Percentiles rank a stretch among this genome's conserved stretches.
Evolutionary conservation across 2,797 vertebrate genomes (phyloP).

Genomic region (Hippocampus kuda): DNA sequence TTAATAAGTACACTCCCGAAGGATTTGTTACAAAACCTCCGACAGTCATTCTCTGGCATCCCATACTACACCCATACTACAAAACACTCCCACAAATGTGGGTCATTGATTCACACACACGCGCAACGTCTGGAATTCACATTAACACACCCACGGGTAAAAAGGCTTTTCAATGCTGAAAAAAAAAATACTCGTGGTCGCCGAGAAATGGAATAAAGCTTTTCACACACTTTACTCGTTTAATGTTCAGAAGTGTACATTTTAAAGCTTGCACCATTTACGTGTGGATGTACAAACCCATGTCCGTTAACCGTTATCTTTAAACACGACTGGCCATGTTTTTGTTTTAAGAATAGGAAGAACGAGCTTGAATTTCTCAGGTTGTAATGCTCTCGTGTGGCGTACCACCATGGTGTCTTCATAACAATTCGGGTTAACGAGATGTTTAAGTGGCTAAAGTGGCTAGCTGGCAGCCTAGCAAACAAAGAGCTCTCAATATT

Average conservation of each 20-base stretch:
- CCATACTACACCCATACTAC: background rate
- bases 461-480: constrained; percentile 42
- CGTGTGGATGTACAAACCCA: background rate
- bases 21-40: background rate
- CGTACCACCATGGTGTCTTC: background rate
- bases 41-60: background rate
- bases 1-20: background rate
- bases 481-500: constrained; percentile 69
- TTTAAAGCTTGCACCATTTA: background rate
- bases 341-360: background rate
- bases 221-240: background rate
- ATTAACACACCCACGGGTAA: background rate
- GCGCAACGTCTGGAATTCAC: background rate
- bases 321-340: background rate
- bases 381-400: background rate
- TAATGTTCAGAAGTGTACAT: background rate
- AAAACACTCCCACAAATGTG: background rate
- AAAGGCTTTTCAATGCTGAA: too few relatives aligned
- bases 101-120: background rate
- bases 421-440: background rate
- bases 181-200: background rate
- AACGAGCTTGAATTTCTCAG: background rate
- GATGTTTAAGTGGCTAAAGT: constrained; percentile 19
- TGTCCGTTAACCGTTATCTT: background rate
- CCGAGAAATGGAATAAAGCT: background rate